Evolutionary conservation across 2,888 invertebrate species (phyloP), one percentile per base, ranked within the genome.

Genomic region (Agriopis marginaria): DNA sequence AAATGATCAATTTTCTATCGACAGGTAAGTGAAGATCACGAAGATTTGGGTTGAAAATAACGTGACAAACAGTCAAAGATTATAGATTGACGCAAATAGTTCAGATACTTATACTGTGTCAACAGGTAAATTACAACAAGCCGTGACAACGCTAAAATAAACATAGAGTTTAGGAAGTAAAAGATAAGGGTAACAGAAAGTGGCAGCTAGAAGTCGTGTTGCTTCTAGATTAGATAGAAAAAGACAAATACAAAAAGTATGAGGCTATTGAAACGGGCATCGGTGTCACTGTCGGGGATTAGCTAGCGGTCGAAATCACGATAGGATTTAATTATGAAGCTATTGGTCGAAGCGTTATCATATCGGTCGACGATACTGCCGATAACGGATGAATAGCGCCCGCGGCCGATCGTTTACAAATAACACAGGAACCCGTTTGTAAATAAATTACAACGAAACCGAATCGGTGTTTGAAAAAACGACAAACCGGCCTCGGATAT

Each of bases 401-500:
- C 73, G 71, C 70, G 75, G 74, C 74, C 76, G 73, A 74, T 71
- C 75, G 78, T 80, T 80, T 80, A 80, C 77, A 82, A 82, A 83
- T 77, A 83, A 78, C 79, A 78, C 76, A 78, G 79, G 79, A 79
- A 81, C 77, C 74, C 75, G 84, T 85, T 86, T 85, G 85, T 86
- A 87, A 87, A 88, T 85, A 87, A 79, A 86, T 83, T 80, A 79
- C 73, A 78, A 82, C 76, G 82, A 83, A 86, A 84, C 79, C 79
- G 81, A 86, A 83, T 76, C 79, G 63, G 63, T 85, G 83, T 85
- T 83, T 73, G 80, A 81, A 82, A 81, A 81, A 84, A 81, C 79
- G 80, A 77, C 80, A 73, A 85, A 83, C 82, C 82, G 81, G 79
- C 77, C 78, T 86, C 85, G 85, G 86, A 88, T 86, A 79, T 87